These are phyloP conservation scores for Malaclemys terrapin DNA, from an alignment of 2,113 vertebrate species.

Conservation along the genomic window DNA sequence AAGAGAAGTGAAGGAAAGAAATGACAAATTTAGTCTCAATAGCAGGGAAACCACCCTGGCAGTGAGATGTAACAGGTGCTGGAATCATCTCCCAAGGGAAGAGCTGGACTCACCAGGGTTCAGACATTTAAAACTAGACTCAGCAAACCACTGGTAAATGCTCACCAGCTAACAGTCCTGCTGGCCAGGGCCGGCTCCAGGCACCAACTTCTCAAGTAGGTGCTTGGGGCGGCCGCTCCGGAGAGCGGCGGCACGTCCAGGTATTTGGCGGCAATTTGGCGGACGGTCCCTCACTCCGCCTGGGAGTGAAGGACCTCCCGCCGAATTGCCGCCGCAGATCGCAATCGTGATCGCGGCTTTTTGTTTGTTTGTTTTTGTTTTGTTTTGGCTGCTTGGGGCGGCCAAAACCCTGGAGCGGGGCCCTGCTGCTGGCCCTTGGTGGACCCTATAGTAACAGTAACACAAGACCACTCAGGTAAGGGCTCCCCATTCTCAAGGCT, in stretches of 20 bases:
- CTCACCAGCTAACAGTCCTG: background rate
- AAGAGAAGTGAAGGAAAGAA: background rate
- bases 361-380: no score
- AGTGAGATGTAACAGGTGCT: fast-evolving
- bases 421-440: background rate
- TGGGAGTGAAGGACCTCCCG: no score
- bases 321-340: no score
- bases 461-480: background rate
- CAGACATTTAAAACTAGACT: background rate
- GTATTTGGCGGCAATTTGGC: no score
- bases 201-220: no score
- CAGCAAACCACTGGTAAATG: background rate
- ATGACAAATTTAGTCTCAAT: background rate
- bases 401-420: background rate
- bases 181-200: background rate
- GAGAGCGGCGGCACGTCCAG: no score
- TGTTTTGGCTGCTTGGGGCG: no score
- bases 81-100: background rate
- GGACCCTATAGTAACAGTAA: fast-evolving
- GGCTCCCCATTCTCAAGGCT: fast-evolving
- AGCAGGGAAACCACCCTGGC: fast-evolving
- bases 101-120: background rate
- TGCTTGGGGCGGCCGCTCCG: no score
- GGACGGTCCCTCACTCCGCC: no score
- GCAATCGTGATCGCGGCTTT: no score